Conservation (phyloP, 2,888 invertebrate genomes). For the Nycteola revayana region DNA sequence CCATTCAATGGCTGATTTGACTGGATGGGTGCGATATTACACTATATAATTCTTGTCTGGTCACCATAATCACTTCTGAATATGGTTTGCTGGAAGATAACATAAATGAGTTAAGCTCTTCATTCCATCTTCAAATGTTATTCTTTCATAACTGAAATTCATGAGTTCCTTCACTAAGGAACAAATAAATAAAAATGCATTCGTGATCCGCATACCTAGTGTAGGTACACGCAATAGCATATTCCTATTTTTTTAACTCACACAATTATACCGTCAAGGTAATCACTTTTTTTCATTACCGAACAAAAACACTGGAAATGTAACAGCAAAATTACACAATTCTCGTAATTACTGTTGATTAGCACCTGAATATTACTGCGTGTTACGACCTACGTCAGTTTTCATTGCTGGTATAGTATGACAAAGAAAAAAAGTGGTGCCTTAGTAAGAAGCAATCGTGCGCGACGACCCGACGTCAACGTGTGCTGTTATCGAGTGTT, state of each 20-base stretch:
- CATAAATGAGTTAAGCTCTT: no score
- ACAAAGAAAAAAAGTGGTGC: slow-evolving; percentile 15
- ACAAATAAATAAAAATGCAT: no score
- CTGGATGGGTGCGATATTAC: no score
- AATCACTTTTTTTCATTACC: slow-evolving; percentile 7
- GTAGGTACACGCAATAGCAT: slow-evolving; percentile 6
- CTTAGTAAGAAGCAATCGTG: slow-evolving; percentile 39
- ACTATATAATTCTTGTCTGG: no score
- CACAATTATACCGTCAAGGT: slow-evolving; percentile 16
- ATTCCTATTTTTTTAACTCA: slow-evolving; percentile 20
- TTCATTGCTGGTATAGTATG: slow-evolving; percentile 13
- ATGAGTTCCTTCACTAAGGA: no score
- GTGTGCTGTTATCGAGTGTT: slow-evolving; percentile 32
- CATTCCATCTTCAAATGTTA: no score
- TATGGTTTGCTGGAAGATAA: no score
- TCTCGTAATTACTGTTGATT: slow-evolving; percentile 36
- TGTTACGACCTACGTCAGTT: slow-evolving; percentile 30
- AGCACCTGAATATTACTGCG: slow-evolving; percentile 9
- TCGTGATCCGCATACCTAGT: slow-evolving; percentile 7
- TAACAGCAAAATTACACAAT: slow-evolving; percentile 39
- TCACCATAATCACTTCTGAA: no score
- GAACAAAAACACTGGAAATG: slow-evolving; percentile 25
- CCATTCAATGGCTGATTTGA: no score
- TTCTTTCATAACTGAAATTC: no score
- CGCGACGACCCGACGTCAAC: slow-evolving; percentile 36